These are phyloP conservation scores for Acrobasis consociella DNA, from an alignment of 2,888 invertebrate genomes.

Conservation along the genomic window DNA sequence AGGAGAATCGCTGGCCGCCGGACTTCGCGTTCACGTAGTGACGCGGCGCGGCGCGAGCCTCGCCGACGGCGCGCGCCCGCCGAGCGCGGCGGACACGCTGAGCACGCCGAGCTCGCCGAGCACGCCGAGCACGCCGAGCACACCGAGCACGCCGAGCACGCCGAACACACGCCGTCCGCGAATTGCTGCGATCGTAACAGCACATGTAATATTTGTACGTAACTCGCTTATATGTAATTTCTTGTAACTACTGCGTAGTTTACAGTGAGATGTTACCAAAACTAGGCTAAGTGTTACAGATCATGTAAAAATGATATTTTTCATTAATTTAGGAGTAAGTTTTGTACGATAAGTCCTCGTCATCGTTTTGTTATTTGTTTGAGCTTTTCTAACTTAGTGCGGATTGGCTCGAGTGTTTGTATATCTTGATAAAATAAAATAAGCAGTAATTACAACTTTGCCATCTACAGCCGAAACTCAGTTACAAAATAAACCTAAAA, in stretches of 20 bases:
- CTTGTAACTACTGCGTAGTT: constrained; percentile 26
- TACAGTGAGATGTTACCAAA: constrained; percentile 44
- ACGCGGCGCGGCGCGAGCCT: constrained; percentile 31
- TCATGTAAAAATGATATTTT: constrained; percentile 26
- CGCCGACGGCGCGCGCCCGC: constrained; percentile 18
- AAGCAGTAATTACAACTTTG: no score
- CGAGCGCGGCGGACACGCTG: constrained; percentile 22
- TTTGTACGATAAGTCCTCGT: constrained; percentile 2
- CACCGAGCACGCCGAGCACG: no score
- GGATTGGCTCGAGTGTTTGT: no score
- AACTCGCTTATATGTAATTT: constrained; percentile 32
- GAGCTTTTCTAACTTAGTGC: not conserved
- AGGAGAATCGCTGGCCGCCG: constrained; percentile 77
- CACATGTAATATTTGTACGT: constrained; percentile 58
- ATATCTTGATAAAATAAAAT: no score
- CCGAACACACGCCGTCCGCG: constrained; percentile 16
- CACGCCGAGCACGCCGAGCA: no score
- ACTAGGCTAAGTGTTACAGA: constrained; percentile 52
- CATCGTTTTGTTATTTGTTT: constrained; percentile 6
- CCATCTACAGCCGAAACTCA: no score
- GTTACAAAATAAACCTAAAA: no score
- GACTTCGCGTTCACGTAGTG: constrained; percentile 77
- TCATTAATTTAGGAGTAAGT: constrained; percentile 9
- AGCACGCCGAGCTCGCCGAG: not conserved
- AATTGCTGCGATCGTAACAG: constrained; percentile 34